These are phyloP conservation scores for Stenopsyche tienmushanensis DNA, from an alignment of 1,140 invertebrate genomes.

Conservation along the genomic window DNA sequence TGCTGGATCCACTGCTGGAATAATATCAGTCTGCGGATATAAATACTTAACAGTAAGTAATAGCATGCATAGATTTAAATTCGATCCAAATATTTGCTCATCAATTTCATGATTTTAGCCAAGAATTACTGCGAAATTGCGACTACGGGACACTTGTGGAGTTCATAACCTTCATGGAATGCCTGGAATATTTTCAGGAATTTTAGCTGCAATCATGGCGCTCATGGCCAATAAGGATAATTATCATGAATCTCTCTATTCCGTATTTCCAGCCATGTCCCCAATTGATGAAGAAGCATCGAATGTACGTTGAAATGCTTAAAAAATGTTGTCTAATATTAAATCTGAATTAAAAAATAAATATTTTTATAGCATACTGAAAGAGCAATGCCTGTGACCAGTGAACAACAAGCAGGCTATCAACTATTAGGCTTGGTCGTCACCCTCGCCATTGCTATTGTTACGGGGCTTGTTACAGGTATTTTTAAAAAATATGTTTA, in stretches of 20 bases:
- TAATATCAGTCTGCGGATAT: slow-evolving; percentile 85
- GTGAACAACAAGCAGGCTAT: slow-evolving; percentile 79
- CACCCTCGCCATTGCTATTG: slow-evolving; percentile 70
- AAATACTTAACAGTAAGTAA: slow-evolving; percentile 76
- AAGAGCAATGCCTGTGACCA: too few species aligned
- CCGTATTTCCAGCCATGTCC: slow-evolving; percentile 60
- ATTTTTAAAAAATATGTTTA: slow-evolving; percentile 40
- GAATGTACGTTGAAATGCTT: not conserved
- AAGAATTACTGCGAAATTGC: slow-evolving; percentile 63
- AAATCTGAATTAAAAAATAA: too few species aligned
- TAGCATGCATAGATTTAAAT: too few species aligned
- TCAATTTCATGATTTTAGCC: slow-evolving; percentile 61
- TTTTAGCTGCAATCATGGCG: slow-evolving; percentile 77
- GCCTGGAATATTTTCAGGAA: slow-evolving; percentile 83
- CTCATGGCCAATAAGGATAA: slow-evolving; percentile 64
- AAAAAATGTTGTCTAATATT: not conserved
- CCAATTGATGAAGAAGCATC: too few species aligned
- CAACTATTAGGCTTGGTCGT: slow-evolving; percentile 73
- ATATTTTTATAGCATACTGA: too few species aligned
- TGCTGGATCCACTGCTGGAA: slow-evolving; percentile 77
- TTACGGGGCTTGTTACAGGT: slow-evolving; percentile 82
- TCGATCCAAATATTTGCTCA: slow-evolving; percentile 5
- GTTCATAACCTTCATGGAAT: slow-evolving; percentile 96
- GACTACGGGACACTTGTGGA: slow-evolving; percentile 90
- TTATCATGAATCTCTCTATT: slow-evolving; percentile 59